phyloP scores from a whole-genome alignment of 1,140 invertebrate genomes.

The Harlomillsia oculata region DNA sequence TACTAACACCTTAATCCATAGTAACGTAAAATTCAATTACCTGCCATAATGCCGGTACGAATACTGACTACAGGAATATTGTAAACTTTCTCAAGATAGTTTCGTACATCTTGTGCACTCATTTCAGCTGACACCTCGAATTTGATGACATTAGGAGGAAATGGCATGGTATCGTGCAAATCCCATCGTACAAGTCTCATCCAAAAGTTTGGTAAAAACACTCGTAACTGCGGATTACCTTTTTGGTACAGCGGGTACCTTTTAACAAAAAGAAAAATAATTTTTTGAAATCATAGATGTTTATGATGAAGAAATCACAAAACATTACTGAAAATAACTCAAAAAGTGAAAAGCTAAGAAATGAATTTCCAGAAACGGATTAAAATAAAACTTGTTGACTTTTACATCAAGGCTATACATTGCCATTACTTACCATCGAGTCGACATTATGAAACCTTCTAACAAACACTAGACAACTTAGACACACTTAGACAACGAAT shows the following conservation, averaged over 20 bases:
- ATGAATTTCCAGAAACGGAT: no score
- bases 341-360: no score
- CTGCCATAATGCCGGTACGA: conserved; percentile 57
- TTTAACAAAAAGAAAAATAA: conserved; percentile 20
- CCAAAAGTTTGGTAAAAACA: conserved; percentile 90
- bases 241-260: conserved; percentile 79
- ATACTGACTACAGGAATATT: conserved; percentile 65
- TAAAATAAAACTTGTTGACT: not conserved
- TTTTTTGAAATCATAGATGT: no score
- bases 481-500: no score
- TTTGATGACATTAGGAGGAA: conserved; percentile 63
- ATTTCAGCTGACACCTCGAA: conserved; percentile 78
- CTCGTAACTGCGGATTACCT: conserved; percentile 76
- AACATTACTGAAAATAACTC: no score
- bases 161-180: conserved; percentile 40
- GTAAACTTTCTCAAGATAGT: conserved; percentile 93
- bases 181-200: conserved; percentile 66
- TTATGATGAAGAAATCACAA: no score
- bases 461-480: no score
- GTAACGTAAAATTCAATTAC: no score
- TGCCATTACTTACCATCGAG: not conserved
- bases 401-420: not conserved
- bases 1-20: no score
- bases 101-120: conserved; percentile 74
- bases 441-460: conserved; percentile 1